Evolutionary conservation across 2,797 vertebrate genomes (phyloP).

Genomic region (Gorsachius magnificus): DNA sequence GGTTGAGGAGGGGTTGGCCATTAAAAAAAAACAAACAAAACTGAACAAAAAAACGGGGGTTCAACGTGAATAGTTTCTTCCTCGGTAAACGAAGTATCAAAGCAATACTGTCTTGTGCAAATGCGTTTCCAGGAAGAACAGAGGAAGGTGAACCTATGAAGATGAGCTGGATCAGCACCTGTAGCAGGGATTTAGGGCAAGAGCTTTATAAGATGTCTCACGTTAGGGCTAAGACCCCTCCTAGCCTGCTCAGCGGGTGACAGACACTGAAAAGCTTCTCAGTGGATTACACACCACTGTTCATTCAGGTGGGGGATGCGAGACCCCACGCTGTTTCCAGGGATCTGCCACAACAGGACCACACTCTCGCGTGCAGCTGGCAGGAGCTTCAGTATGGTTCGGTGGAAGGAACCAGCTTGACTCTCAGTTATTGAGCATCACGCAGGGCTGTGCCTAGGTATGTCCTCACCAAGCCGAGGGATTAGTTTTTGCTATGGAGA

Average conservation of each 20-base stretch:
- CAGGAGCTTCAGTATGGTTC: not conserved
- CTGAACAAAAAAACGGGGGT: not conserved
- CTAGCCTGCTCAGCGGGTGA: not conserved
- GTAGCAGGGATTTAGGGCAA: not conserved
- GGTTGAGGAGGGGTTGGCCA: not conserved
- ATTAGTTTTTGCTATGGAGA: not conserved
- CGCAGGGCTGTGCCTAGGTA: not conserved
- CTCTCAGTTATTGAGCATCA: not conserved
- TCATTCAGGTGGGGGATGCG: not conserved
- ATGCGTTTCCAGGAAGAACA: not conserved
- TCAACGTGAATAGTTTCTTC: not conserved
- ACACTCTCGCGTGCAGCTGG: not conserved
- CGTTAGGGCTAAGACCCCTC: not conserved
- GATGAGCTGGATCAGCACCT: not conserved
- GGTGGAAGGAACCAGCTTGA: not conserved
- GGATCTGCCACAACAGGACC: not conserved
- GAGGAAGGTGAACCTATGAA: not conserved
- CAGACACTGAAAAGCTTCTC: not conserved
- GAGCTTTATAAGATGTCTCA: not conserved
- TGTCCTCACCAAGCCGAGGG: not conserved
- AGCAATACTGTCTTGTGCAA: not conserved
- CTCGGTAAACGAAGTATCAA: not conserved
- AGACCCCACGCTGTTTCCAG: not conserved
- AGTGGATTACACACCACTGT: fast-evolving
- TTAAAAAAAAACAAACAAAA: too few relatives aligned